Evolutionary conservation across 2,113 vertebrate genomes (phyloP), one percentile per base, ranked within the genome.

Genomic region (Syngnathus typhle): DNA sequence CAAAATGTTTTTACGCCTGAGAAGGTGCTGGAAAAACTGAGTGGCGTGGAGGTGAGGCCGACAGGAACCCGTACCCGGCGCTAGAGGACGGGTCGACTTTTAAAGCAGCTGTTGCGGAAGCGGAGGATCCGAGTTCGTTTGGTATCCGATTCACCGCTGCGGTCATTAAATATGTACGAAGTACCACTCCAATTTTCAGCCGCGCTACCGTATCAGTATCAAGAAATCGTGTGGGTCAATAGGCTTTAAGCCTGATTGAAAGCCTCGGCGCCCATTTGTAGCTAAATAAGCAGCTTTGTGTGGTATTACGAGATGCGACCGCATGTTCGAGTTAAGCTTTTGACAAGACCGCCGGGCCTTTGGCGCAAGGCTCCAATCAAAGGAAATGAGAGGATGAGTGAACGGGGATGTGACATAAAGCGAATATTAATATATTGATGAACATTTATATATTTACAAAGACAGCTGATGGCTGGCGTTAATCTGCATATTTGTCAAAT

Each of bases 1-100:
- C 88, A 65, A 83, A 89, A 89, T 92, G 91, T 92, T 92, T 92
- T 91, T 92, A 82, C 90, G 91, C 90, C 91, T 91, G 90, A 91
- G 84, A 82, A 84, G 70, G 81, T 85, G 79, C 81, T 91, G 91
- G 91, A 92, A 92, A 92, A 91, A 88, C 64, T 91, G 91, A 92
- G 88, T 67, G 83, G 81, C 87, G 80, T 73, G 79, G 76, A 78
- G 76, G 84, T 79, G 74, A 85, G 62, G 80, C 70, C 81, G 85
- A 88, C 79, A 85, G 75, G 60, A 32, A 62, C 41, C 21, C 69
- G 59, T 76, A 63, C n/a, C n/a, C 78, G 84, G 74, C 18, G 85
- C 81, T 75, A 85, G 77, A 75, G 79, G 81, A 75, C 75, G 70
- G 68, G 70, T 75, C 38, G 38, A 43, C 38, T 61, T 61, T 11